Evolutionary conservation across 2,113 vertebrate species (phyloP).

Genomic region (Siphamia tubifer): DNA sequence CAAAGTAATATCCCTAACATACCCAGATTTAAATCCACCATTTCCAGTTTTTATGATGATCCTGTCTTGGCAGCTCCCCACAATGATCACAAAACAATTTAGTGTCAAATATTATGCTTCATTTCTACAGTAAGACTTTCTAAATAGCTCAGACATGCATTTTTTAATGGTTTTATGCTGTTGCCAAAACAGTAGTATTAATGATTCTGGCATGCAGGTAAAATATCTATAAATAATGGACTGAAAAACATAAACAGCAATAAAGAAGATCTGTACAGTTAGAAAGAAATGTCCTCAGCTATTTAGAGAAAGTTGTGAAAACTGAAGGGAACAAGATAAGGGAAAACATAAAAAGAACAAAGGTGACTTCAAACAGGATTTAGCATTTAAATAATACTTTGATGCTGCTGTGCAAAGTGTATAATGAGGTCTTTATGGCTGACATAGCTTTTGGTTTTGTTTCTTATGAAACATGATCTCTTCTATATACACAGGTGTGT

Average conservation of each 20-base stretch:
- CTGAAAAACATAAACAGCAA: no score
- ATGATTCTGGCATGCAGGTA: background rate
- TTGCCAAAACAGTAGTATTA: background rate
- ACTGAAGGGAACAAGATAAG: conserved; percentile 6
- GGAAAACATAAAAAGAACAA: conserved; percentile 4
- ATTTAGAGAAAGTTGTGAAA: conserved; percentile 16
- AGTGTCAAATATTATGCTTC: background rate
- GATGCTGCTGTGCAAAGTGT: conserved; percentile 1
- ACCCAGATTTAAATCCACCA: conserved; percentile 33
- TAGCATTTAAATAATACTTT: conserved; percentile 9
- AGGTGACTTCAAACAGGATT: conserved; percentile 3
- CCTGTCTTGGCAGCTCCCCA: conserved; percentile 15
- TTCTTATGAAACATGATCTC: background rate
- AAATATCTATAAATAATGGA: no score
- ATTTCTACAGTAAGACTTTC: background rate
- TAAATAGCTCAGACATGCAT: background rate
- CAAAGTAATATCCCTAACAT: conserved; percentile 27
- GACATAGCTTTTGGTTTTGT: background rate
- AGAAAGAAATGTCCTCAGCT: background rate
- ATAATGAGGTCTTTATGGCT: background rate
- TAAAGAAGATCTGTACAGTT: background rate
- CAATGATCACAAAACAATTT: background rate
- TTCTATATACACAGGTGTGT: background rate
- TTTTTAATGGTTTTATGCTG: background rate
- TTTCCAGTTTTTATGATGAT: conserved; percentile 27